These are phyloP conservation scores for Uloborus plumipes DNA, from an alignment of 2,888 invertebrate species.

Conservation along the genomic window DNA sequence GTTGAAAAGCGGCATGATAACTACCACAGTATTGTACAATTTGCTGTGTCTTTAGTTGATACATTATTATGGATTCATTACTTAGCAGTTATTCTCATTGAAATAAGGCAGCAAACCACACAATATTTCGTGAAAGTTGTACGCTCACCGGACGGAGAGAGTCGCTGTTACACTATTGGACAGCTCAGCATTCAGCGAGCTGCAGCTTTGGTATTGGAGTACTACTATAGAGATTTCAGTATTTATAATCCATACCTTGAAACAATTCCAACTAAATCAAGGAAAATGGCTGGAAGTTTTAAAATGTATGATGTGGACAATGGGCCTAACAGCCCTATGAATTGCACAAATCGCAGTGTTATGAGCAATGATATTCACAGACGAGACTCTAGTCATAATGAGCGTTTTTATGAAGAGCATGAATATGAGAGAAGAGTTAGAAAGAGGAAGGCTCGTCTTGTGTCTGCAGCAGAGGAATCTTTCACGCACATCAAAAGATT, in stretches of 20 bases:
- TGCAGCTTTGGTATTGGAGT: constrained; percentile 93
- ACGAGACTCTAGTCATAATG: constrained; percentile 94
- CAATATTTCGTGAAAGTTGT: constrained; percentile 81
- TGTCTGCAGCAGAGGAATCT: constrained; percentile 96
- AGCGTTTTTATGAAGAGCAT: constrained; percentile 96
- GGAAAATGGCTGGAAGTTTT: constrained; percentile 73
- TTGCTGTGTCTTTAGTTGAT: constrained; percentile 92
- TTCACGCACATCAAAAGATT: constrained; percentile 96
- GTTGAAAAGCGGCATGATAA: constrained; percentile 71
- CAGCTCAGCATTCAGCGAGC: constrained; percentile 94
- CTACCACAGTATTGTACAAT: constrained; percentile 90
- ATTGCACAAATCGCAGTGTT: constrained; percentile 78
- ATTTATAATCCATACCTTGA: constrained; percentile 97
- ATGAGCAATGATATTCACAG: constrained; percentile 84
- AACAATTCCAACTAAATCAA: constrained; percentile 78
- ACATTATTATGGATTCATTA: constrained; percentile 95
- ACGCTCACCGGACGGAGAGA: constrained; percentile 95
- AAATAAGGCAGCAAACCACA: constrained; percentile 91
- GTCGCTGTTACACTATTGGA: constrained; percentile 84
- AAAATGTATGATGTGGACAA: constrained; percentile 98
- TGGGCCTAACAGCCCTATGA: constrained; percentile 65
- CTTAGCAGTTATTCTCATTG: constrained; percentile 91
- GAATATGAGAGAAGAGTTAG: constrained; percentile 94
- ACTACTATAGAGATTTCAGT: constrained; percentile 95
- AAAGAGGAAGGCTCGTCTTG: constrained; percentile 88